phyloP scores from a whole-genome alignment of 2,797 vertebrate genomes.

The Eulemur mongoz region DNA sequence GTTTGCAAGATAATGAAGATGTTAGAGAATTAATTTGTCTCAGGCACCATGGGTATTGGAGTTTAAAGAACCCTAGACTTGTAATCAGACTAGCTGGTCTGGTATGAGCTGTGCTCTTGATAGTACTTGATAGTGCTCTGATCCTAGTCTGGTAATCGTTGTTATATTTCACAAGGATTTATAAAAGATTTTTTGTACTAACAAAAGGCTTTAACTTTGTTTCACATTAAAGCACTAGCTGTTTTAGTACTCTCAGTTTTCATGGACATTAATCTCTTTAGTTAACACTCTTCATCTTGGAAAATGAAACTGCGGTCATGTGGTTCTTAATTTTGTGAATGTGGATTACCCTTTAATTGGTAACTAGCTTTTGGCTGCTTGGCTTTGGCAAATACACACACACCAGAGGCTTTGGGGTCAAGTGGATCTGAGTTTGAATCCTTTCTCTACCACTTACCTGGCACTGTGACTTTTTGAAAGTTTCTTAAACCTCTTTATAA shows the following conservation, averaged over 20 bases:
- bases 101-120: background rate
- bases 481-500: slow-evolving; percentile 19
- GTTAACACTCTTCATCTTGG: slow-evolving; percentile 29
- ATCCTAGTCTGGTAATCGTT: background rate
- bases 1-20: slow-evolving; percentile 18
- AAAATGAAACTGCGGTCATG: slow-evolving; percentile 22
- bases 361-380: background rate
- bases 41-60: background rate
- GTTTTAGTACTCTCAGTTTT: background rate
- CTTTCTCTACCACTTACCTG: background rate
- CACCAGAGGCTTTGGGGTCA: background rate
- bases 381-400: background rate
- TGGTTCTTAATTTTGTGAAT: background rate
- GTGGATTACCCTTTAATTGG: background rate
- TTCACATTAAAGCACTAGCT: slow-evolving; percentile 12
- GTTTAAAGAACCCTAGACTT: background rate
- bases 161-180: background rate
- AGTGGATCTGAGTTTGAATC: background rate
- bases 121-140: background rate
- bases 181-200: background rate
- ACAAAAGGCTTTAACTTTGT: background rate
- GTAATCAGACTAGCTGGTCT: background rate
- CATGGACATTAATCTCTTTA: background rate
- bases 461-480: slow-evolving; percentile 33
- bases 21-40: slow-evolving; percentile 1